Conservation (phyloP, 2,113 vertebrate species). For the Ctenomys sociabilis region DNA sequence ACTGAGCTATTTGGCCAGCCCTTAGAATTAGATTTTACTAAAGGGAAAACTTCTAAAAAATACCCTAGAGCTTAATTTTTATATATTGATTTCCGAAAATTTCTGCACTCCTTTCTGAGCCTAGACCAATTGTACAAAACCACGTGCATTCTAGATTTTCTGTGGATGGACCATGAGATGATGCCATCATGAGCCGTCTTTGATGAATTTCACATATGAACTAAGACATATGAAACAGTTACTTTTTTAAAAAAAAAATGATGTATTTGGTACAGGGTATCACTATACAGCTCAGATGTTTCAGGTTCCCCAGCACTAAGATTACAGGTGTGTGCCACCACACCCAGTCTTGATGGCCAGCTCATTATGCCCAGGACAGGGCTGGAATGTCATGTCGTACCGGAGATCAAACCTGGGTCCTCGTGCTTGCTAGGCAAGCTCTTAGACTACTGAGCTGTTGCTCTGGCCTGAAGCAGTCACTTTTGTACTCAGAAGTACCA, state of each 20-base stretch:
- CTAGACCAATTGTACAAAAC: not conserved
- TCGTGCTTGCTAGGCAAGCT: too few species aligned
- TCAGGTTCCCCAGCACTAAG: too few species aligned
- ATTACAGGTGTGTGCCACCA: too few species aligned
- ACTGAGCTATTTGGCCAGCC: too few species aligned
- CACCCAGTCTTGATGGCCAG: too few species aligned
- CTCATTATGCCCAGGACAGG: too few species aligned
- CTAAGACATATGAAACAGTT: too few species aligned
- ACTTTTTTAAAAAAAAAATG: not conserved
- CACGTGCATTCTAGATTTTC: not conserved
- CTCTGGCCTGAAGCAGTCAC: not conserved
- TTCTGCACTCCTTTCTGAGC: not conserved
- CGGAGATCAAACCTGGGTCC: too few species aligned
- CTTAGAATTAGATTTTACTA: slow-evolving; percentile 11
- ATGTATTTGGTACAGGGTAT: too few species aligned
- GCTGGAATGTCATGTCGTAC: too few species aligned
- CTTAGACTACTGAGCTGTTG: too few species aligned
- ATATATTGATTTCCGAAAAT: not conserved
- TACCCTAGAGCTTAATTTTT: not conserved
- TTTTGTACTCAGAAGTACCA: not conserved
- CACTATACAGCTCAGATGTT: too few species aligned
- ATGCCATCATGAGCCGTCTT: not conserved
- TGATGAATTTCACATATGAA: not conserved
- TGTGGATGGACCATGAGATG: not conserved
- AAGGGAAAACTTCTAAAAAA: not conserved